These are phyloP conservation scores for Melanotaenia parkinsoni DNA, from an alignment of 2,797 vertebrate species.

Conservation along the genomic window DNA sequence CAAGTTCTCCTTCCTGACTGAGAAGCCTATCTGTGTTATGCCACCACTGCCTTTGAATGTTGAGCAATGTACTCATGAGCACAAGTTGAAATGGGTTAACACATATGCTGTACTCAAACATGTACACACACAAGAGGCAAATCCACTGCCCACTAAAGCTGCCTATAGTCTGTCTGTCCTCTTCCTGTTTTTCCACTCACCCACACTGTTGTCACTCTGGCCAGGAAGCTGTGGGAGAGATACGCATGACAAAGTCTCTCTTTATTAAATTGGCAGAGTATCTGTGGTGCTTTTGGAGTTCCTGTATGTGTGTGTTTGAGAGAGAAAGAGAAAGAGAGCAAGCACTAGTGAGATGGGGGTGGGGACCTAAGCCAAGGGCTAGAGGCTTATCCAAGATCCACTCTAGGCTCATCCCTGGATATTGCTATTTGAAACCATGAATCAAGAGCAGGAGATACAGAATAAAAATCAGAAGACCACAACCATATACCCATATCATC, in stretches of 20 bases:
- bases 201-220: slow-evolving; percentile 81
- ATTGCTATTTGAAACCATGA: slow-evolving; percentile 77
- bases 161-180: slow-evolving; percentile 69
- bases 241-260: slow-evolving; percentile 80
- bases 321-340: slow-evolving; percentile 36
- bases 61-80: slow-evolving; percentile 67
- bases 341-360: slow-evolving; percentile 69
- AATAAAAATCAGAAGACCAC: slow-evolving; percentile 51
- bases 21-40: slow-evolving; percentile 53
- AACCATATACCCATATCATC: slow-evolving; percentile 29
- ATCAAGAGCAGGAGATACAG: slow-evolving; percentile 65
- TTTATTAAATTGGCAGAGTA: slow-evolving; percentile 84
- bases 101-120: slow-evolving; percentile 58
- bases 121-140: slow-evolving; percentile 39
- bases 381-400: slow-evolving; percentile 79
- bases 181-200: slow-evolving; percentile 86
- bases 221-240: slow-evolving; percentile 85
- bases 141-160: slow-evolving; percentile 67
- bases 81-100: slow-evolving; percentile 57
- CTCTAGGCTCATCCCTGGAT: slow-evolving; percentile 78
- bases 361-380: slow-evolving; percentile 77
- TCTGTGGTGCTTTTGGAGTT: slow-evolving; percentile 69
- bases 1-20: slow-evolving; percentile 65
- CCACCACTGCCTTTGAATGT: slow-evolving; percentile 56
- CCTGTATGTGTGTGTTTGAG: slow-evolving; percentile 55